These are phyloP conservation scores for Oncorhynchus tshawytscha DNA, from an alignment of 2,113 vertebrate species.

Conservation along the genomic window DNA sequence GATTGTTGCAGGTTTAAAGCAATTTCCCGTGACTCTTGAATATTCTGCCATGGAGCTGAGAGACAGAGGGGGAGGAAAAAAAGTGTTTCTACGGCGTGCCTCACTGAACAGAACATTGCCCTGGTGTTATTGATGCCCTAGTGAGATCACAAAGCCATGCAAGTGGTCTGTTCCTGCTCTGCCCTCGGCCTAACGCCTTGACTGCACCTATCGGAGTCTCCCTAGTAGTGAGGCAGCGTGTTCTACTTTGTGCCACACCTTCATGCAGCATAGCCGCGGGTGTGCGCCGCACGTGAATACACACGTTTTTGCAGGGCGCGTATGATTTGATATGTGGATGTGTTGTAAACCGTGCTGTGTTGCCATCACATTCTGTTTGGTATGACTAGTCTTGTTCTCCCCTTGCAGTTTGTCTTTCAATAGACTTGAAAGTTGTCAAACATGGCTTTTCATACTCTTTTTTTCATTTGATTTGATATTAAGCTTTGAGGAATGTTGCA, in stretches of 20 bases:
- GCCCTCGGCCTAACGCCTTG: too few relatives aligned
- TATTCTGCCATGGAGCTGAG: too few relatives aligned
- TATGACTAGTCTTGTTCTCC: too few relatives aligned
- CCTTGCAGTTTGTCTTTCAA: not conserved
- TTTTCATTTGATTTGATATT: constrained; percentile 36
- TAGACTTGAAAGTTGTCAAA: constrained; percentile 2
- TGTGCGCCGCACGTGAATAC: not conserved
- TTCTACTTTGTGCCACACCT: too few relatives aligned
- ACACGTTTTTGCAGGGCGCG: not conserved
- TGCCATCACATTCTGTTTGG: not conserved
- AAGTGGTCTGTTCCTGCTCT: not conserved
- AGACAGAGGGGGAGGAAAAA: too few relatives aligned
- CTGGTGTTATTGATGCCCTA: constrained; percentile 22
- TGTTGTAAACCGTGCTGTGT: not conserved
- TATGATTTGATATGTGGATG: not conserved
- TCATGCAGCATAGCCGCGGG: not conserved
- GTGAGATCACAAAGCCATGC: constrained; percentile 18
- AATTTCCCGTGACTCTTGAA: too few relatives aligned
- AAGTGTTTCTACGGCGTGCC: too few relatives aligned
- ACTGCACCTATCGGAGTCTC: not conserved
- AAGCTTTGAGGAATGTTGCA: constrained; percentile 34
- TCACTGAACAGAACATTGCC: too few relatives aligned
- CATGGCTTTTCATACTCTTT: constrained; percentile 11
- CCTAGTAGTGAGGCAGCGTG: not conserved
- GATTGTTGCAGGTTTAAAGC: too few relatives aligned